Evolutionary conservation across 2,113 vertebrate species (phyloP).

Genomic region (Athene cunicularia): DNA sequence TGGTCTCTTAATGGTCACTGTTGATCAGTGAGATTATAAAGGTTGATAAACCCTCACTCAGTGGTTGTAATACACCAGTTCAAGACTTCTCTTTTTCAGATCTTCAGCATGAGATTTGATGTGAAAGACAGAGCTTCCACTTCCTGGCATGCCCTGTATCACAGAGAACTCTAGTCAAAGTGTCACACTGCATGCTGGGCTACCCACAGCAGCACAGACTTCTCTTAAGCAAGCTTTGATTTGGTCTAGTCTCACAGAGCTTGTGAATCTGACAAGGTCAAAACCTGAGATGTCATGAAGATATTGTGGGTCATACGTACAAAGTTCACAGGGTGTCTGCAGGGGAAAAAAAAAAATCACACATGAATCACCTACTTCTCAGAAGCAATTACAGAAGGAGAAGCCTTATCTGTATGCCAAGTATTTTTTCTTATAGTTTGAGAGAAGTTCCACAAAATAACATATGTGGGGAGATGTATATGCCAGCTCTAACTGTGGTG

Average conservation of each 20-base stretch:
- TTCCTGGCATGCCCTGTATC: too few species aligned
- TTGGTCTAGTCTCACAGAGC: neutral
- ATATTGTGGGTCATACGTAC: neutral
- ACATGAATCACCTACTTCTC: neutral
- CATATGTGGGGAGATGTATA: neutral
- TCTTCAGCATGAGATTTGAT: neutral
- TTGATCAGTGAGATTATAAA: neutral
- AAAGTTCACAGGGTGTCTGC: neutral
- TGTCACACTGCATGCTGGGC: rapidly evolving
- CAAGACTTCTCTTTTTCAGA: neutral
- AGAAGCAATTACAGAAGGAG: neutral
- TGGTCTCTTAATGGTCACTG: neutral
- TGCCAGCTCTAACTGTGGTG: neutral
- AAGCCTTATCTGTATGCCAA: neutral
- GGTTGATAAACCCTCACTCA: neutral
- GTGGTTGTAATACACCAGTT: neutral
- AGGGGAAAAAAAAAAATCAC: neutral
- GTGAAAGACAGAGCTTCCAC: neutral
- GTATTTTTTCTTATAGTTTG: neutral
- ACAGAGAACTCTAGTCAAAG: neutral
- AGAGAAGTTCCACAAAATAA: neutral
- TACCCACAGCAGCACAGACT: neutral
- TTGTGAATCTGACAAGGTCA: neutral
- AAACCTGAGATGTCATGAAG: neutral
- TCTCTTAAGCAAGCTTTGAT: neutral